Evolutionary conservation across 2,113 vertebrate species (phyloP).

Genomic region (Scomber colias): DNA sequence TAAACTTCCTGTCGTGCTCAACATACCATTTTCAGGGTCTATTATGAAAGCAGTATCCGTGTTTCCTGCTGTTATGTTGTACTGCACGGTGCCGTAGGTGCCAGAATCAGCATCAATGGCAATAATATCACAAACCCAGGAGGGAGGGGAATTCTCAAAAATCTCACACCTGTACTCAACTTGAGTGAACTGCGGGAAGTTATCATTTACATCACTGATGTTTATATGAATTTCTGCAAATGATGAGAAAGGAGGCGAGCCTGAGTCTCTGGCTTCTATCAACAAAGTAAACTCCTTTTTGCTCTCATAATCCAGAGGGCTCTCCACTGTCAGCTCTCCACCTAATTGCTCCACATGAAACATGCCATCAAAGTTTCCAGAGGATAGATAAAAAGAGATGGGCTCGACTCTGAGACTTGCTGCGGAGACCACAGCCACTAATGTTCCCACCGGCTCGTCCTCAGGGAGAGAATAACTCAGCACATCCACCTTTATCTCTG

Average conservation of each 20-base stretch:
- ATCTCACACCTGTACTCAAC: slow-evolving; percentile 81
- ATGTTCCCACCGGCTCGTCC: slow-evolving; percentile 68
- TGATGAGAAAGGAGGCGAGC: slow-evolving; percentile 83
- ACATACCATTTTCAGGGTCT: slow-evolving; percentile 74
- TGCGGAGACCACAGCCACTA: slow-evolving; percentile 72
- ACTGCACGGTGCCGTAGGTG: slow-evolving; percentile 72
- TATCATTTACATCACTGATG: slow-evolving; percentile 82
- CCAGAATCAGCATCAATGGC: slow-evolving; percentile 81
- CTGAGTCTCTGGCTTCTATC: slow-evolving; percentile 84
- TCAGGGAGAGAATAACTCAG: slow-evolving; percentile 68
- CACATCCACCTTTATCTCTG: slow-evolving; percentile 68
- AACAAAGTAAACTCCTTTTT: slow-evolving; percentile 75
- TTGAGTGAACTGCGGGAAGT: slow-evolving; percentile 80
- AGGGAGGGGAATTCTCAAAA: slow-evolving; percentile 77
- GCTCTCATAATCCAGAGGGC: slow-evolving; percentile 82
- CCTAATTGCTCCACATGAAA: slow-evolving; percentile 76
- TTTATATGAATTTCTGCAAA: slow-evolving; percentile 79
- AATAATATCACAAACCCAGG: slow-evolving; percentile 77
- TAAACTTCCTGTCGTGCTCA: slow-evolving; percentile 77
- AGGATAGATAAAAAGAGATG: slow-evolving; percentile 79
- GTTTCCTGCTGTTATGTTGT: slow-evolving; percentile 79
- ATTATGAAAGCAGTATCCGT: slow-evolving; percentile 69
- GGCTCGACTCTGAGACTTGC: slow-evolving; percentile 69
- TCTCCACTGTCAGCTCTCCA: slow-evolving; percentile 76
- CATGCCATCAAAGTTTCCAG: slow-evolving; percentile 78